Conservation (phyloP, 2,797 vertebrate species). For the Rhincodon typus region DNA sequence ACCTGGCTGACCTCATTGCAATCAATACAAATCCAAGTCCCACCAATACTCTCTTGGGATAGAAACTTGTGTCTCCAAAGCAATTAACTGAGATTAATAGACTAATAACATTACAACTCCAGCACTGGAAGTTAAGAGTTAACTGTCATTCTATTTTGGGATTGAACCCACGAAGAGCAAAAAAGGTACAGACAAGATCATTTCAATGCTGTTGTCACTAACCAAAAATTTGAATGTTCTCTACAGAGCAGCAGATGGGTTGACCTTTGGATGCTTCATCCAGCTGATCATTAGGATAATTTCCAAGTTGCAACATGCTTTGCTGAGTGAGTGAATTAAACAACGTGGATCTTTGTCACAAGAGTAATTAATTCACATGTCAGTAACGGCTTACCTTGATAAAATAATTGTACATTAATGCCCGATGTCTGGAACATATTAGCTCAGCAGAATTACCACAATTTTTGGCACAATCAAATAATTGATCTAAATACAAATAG, state of each 20-base stretch:
- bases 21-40: no score
- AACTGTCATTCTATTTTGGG: background rate
- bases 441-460: no score
- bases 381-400: background rate
- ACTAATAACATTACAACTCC: background rate
- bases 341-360: background rate
- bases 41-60: no score
- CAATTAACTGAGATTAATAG: background rate
- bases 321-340: background rate
- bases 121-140: background rate
- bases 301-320: background rate
- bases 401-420: background rate
- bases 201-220: background rate
- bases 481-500: conserved; percentile 26
- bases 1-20: no score
- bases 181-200: background rate
- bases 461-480: background rate
- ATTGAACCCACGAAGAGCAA: background rate
- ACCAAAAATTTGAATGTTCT: background rate
- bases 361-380: background rate
- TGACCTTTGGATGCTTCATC: background rate
- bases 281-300: background rate
- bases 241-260: background rate
- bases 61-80: no score
- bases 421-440: background rate